Evolutionary conservation across 1,140 invertebrate species (phyloP).

Genomic region (Dryas iulia): DNA sequence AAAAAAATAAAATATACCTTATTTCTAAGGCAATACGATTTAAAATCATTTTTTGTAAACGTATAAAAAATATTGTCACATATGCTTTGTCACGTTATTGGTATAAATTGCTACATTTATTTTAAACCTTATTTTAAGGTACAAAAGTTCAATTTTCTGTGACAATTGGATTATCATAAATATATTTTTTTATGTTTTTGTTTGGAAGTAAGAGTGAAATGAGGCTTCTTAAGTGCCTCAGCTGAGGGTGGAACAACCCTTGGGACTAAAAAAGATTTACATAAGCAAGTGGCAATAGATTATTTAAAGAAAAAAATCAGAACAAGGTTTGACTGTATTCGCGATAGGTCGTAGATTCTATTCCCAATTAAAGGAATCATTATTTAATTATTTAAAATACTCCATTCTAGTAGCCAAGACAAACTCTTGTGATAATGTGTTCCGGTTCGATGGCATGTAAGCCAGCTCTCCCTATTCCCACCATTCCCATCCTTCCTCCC

Average conservation of each 20-base stretch:
- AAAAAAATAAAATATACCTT: constrained; percentile 3
- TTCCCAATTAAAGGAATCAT: too few relatives aligned
- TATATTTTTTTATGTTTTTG: background rate
- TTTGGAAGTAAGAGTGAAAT: background rate
- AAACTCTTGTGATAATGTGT: too few relatives aligned
- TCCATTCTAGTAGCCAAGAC: too few relatives aligned
- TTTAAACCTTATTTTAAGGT: background rate
- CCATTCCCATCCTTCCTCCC: too few relatives aligned
- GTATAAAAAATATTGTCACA: constrained; percentile 30
- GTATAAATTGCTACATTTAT: background rate
- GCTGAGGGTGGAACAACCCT: background rate
- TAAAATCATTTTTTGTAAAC: background rate
- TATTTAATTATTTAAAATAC: too few relatives aligned
- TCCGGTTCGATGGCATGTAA: too few relatives aligned
- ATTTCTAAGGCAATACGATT: constrained; percentile 1
- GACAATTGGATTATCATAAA: background rate
- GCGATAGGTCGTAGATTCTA: too few relatives aligned
- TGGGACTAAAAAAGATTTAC: too few relatives aligned
- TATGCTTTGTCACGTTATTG: constrained; percentile 30
- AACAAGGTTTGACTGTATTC: too few relatives aligned
- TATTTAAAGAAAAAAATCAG: too few relatives aligned
- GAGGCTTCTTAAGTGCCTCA: background rate
- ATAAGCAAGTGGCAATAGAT: too few relatives aligned
- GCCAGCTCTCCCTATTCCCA: too few relatives aligned
- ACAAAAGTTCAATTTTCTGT: background rate